Evolutionary conservation across 2,888 invertebrate genomes (phyloP), one percentile per base, ranked within the genome.

Genomic region (Melolontha melolontha): DNA sequence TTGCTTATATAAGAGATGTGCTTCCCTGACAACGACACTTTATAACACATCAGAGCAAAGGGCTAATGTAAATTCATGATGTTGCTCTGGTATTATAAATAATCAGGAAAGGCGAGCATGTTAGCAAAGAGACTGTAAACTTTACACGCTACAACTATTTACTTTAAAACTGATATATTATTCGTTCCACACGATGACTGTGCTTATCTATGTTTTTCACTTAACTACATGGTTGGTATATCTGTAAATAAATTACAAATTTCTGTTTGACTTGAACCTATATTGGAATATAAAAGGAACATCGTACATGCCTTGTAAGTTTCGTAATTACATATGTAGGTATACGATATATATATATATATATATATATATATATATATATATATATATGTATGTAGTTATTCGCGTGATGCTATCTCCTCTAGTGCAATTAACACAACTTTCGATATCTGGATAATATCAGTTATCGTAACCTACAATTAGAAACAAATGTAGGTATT

Each of bases 1-100:
- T 59, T 44, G 59, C 29, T 22, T 44, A 59, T 34, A 34, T 12
- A 27, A 22, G 42, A 17, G 29, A 59, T 44, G 47, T 44, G 29
- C 22, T 59, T 44, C 44, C 59, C 29, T 59, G 59, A 59, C 59
- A 59, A 59, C 44, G 29, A 29, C 59, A 59, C 59, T 59, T 59
- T 59, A 59, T 47, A 59, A 59, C 44, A 27, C 44, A 27, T 29
- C 42, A 40, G 29, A 29, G 44, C 44, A 29, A 59, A 59, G 59
- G 44, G 29, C 29, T 59, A 59, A 47, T 59, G 59, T 59, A 59
- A 59, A 59, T 59, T 27, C 59, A 59, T 14, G 44, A 29, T 44
- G 44, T 29, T 27, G 27, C 44, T 8, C 10, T 42, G 41, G 59
- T 44, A 44, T 44, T 59, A 59, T 59, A 59, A 59, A 59, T 59